Evolutionary conservation across 2,797 vertebrate genomes (phyloP).

Genomic region (Rhadinocentrus ornatus): DNA sequence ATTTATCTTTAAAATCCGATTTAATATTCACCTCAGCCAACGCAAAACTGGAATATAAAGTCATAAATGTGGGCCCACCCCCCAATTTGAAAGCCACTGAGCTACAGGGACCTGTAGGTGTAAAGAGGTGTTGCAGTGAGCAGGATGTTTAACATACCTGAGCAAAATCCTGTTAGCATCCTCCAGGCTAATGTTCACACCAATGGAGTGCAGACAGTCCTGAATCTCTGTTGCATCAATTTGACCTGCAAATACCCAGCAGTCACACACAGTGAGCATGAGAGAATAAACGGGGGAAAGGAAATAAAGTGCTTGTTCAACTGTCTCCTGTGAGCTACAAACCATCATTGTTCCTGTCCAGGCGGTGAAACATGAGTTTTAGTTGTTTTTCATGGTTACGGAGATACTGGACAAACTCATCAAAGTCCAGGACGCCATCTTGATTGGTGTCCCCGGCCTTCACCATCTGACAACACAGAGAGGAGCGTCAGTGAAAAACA

Average conservation of each 20-base stretch:
- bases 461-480: constrained; percentile 79
- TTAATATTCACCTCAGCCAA: no score
- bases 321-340: constrained; percentile 13
- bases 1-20: no score
- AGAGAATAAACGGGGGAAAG: background rate
- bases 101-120: background rate
- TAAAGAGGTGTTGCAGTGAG: background rate
- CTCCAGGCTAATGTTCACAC: constrained; percentile 83
- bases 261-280: constrained; percentile 12
- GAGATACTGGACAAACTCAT: constrained; percentile 88
- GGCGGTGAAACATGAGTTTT: constrained; percentile 87
- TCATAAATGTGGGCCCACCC: no score
- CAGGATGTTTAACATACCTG: constrained; percentile 78
- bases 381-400: constrained; percentile 86
- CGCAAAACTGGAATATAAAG: no score
- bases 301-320: background rate
- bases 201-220: constrained; percentile 84
- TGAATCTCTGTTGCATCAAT: constrained; percentile 91
- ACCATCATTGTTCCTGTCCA: constrained; percentile 92
- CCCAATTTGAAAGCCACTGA: no score
- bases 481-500: background rate
- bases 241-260: constrained; percentile 76
- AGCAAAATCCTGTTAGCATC: constrained; percentile 89
- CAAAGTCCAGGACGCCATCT: constrained; percentile 87
- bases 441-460: constrained; percentile 81